These are phyloP conservation scores for Anthoscopus minutus DNA, from an alignment of 2,113 vertebrate genomes.

Conservation along the genomic window DNA sequence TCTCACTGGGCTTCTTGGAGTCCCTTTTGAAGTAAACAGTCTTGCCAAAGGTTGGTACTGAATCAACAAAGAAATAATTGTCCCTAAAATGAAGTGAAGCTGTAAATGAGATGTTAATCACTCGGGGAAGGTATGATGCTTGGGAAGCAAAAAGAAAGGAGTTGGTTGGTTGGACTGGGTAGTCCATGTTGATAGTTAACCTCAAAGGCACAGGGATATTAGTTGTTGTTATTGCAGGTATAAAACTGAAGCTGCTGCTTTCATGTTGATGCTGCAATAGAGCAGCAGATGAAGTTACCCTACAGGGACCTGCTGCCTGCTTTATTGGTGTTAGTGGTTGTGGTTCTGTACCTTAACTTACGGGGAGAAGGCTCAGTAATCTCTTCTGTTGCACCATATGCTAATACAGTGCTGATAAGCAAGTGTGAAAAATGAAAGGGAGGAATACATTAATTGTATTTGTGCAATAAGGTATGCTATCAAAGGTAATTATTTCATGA, in stretches of 20 bases:
- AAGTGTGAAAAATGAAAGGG: conserved; percentile 67
- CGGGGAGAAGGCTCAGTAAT: not conserved
- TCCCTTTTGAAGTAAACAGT: not conserved
- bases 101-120: not conserved
- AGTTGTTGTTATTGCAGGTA: not conserved
- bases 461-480: conserved; percentile 69
- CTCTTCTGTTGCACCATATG: conserved; percentile 58
- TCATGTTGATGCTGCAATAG: not conserved
- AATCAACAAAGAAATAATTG: not conserved
- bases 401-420: conserved; percentile 66
- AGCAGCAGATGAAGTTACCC: conserved; percentile 32
- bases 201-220: not conserved
- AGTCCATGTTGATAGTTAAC: not conserved
- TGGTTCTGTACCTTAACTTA: conserved; percentile 1
- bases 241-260: not conserved
- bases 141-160: not conserved
- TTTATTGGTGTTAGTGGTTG: not conserved
- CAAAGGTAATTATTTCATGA: conserved; percentile 75
- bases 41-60: not conserved
- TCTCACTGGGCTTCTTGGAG: not conserved
- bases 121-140: not conserved
- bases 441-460: conserved; percentile 72
- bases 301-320: conserved; percentile 24
- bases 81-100: not conserved
- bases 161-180: not conserved